Evolutionary conservation across 2,888 invertebrate species (phyloP).

Genomic region (Hemithea aestivaria): DNA sequence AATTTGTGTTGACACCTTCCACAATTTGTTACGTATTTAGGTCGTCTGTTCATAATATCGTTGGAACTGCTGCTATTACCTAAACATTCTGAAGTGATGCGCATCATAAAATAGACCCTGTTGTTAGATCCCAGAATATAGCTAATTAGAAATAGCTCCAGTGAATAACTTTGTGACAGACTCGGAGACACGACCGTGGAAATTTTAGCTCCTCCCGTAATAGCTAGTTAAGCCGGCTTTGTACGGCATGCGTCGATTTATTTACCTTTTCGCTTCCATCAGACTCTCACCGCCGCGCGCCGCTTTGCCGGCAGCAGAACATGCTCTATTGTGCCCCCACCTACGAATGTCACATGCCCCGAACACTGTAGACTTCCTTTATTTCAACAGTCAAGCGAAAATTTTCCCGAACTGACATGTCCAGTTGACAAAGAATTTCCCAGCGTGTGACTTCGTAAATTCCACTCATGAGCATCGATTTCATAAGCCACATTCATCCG

Average conservation of each 20-base stretch:
- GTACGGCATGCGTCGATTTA: conserved; percentile 37
- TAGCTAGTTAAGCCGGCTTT: conserved; percentile 39
- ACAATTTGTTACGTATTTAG: no score
- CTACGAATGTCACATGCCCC: conserved; percentile 20
- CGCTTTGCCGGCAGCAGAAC: conserved; percentile 8
- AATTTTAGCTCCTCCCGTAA: conserved; percentile 32
- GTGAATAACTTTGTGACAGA: conserved; percentile 34
- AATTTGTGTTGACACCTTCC: conserved; percentile 1
- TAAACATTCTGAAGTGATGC: no score
- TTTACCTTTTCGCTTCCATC: conserved; percentile 33
- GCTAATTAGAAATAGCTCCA: conserved; percentile 31
- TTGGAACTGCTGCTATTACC: no score
- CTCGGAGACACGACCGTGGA: conserved; percentile 24
- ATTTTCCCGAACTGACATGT: conserved; percentile 21
- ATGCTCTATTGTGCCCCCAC: conserved; percentile 20
- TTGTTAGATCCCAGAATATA: conserved; percentile 31
- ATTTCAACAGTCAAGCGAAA: conserved; percentile 16
- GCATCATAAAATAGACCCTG: no score
- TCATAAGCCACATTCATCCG: conserved; percentile 1
- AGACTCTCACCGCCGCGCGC: conserved; percentile 16
- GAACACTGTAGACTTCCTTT: conserved; percentile 11
- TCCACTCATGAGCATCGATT: neutral
- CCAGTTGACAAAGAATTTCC: conserved; percentile 2
- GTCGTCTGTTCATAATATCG: no score
- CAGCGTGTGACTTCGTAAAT: neutral